A percentile compares a stretch with the other conserved stretches of the same genome.
phyloP scores from a whole-genome alignment of 2,888 invertebrate genomes.

The Tetropium fuscum region DNA sequence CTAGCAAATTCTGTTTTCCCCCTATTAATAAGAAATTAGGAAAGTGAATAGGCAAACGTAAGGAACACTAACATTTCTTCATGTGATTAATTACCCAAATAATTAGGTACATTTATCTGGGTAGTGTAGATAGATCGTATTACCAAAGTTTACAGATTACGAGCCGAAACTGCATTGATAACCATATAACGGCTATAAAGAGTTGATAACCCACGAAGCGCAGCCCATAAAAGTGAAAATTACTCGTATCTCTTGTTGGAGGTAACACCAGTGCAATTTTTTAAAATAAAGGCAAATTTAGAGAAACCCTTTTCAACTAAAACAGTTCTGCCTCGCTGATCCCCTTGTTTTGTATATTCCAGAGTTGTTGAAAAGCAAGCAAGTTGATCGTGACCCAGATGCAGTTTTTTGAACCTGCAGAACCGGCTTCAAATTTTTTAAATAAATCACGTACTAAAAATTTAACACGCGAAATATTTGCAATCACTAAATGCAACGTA shows the following conservation, averaged over 20 bases:
- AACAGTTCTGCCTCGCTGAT: conserved; percentile 25
- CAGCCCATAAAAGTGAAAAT: conserved; percentile 20
- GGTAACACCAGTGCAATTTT: conserved; percentile 13
- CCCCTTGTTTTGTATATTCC: conserved; percentile 31
- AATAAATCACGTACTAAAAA: too few relatives aligned
- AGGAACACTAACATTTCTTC: too few relatives aligned
- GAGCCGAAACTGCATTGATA: background rate
- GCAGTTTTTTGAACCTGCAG: conserved; percentile 53
- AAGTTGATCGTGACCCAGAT: conserved; percentile 54
- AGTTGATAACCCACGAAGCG: background rate
- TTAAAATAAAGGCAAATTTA: conserved; percentile 24
- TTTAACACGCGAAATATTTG: too few relatives aligned
- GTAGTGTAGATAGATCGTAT: too few relatives aligned
- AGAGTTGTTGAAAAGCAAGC: conserved; percentile 35
- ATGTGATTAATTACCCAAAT: too few relatives aligned
- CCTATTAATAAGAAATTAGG: too few relatives aligned
- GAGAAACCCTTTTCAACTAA: conserved; percentile 19
- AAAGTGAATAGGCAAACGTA: too few relatives aligned
- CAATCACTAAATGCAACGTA: too few relatives aligned
- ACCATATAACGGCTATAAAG: background rate
- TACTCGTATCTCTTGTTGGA: conserved; percentile 1
- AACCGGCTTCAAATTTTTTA: conserved; percentile 23
- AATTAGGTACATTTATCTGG: too few relatives aligned
- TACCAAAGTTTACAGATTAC: too few relatives aligned
- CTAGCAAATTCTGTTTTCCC: too few relatives aligned